Evolutionary conservation across 2,113 vertebrate genomes (phyloP).

Genomic region (Gracilinanus agilis): DNA sequence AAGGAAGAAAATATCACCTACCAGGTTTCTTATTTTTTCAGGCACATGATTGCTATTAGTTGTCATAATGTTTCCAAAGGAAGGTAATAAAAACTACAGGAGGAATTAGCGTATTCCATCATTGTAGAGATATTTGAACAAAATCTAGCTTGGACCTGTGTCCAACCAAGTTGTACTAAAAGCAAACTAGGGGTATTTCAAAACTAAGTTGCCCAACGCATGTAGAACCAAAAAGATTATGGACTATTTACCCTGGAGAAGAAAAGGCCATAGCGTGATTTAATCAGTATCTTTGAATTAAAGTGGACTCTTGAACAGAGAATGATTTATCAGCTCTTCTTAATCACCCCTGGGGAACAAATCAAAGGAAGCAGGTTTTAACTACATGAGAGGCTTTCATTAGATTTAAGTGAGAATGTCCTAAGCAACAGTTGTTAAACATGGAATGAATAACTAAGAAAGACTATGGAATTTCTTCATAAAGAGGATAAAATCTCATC

Average conservation of each 20-base stretch:
- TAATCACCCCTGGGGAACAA: not conserved
- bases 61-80: not conserved
- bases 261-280: not conserved
- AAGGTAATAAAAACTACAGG: not conserved
- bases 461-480: slow-evolving; percentile 10
- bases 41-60: not conserved
- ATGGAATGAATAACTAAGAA: not conserved
- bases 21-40: not conserved
- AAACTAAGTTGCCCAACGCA: not conserved
- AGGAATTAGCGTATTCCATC: not conserved
- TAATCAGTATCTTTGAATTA: not conserved
- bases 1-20: not conserved
- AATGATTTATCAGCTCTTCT: not conserved
- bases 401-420: slow-evolving; percentile 7
- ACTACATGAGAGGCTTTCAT: slow-evolving; percentile 4
- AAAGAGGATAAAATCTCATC: not conserved
- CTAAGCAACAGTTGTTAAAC: slow-evolving; percentile 43
- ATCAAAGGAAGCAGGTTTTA: not conserved
- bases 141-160: not conserved
- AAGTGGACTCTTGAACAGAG: not conserved
- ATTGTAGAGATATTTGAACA: not conserved
- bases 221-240: not conserved
- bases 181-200: not conserved
- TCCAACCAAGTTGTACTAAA: not conserved
- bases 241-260: not conserved